A percentile compares a stretch with the other conserved stretches of the same genome.
These are phyloP conservation scores for Andrena praecox DNA, from an alignment of 2,888 invertebrate genomes.

Conservation along the genomic window DNA sequence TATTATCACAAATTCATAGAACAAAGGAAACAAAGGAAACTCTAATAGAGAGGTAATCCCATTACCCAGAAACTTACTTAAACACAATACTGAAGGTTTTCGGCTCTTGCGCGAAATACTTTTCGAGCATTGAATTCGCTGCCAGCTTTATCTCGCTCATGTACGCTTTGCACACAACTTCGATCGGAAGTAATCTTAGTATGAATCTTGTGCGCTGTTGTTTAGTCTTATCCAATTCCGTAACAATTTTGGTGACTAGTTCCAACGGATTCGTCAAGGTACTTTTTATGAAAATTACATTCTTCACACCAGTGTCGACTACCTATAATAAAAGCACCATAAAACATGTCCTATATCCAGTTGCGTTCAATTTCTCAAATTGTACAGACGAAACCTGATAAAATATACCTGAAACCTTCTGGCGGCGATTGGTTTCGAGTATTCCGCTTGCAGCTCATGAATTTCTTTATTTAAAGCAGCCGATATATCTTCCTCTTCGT, in stretches of 20 bases:
- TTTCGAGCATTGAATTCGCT: conserved; percentile 89
- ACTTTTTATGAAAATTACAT: conserved; percentile 94
- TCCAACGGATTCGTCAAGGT: conserved; percentile 91
- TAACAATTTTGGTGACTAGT: conserved; percentile 90
- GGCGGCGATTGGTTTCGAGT: conserved; percentile 79
- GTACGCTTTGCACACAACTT: conserved; percentile 91
- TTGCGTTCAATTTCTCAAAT: background rate
- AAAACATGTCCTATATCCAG: background rate
- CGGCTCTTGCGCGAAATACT: conserved; percentile 90
- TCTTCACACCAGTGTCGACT: conserved; percentile 93
- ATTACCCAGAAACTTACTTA: conserved; percentile 85
- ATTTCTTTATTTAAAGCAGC: conserved; percentile 88
- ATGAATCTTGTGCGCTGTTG: conserved; percentile 91
- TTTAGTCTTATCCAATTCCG: conserved; percentile 89
- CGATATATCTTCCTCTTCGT: conserved; percentile 86
- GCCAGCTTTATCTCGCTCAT: conserved; percentile 90
- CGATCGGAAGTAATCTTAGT: conserved; percentile 92
- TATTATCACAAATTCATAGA: too few species aligned
- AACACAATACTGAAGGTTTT: conserved; percentile 92
- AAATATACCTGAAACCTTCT: conserved; percentile 78
- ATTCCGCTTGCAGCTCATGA: conserved; percentile 86
- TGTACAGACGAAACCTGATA: background rate
- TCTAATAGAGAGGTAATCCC: too few species aligned
- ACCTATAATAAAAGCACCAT: conserved; percentile 86
- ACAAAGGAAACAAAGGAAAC: too few species aligned